Base-by-base conservation (phyloP, 2,113 vertebrate species). In the Chunga burmeisteri region DNA sequence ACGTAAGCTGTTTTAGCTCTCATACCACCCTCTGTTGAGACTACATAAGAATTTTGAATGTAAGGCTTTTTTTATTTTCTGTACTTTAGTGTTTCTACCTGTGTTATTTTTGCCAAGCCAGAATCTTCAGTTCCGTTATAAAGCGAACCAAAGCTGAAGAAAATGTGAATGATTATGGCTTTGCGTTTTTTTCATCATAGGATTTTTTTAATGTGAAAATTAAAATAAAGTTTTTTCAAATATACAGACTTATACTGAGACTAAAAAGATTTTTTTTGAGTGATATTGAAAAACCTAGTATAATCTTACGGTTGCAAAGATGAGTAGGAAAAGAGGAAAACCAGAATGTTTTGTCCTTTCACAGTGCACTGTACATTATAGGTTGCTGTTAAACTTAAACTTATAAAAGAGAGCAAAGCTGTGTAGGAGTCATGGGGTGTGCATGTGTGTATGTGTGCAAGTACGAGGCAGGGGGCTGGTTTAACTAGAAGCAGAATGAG, bases 401-500 rank as follows among this genome's bases (percentile, higher is more conserved):
- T 61, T n/a, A 15, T 30, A 46, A 25, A 74, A 66, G 53, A 68
- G 44, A 49, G 36, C 11, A 80, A 85, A 73, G 6, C 27, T 65
- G 23, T 42, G 17, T 17, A 15, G 38, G 67, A 68, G 16, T 22
- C 9, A 13, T 17, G 32, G 15, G 21, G 2, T 3, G 1, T 14
- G 25, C 7, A 4, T 8, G 22, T 19, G 4, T 38, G 21, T 30
- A 11, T 0, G 2, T 38, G 29, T 55, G 47, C 8, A 38, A 34
- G n/a, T 9, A 32, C 0, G 0, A 46, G 46, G 36, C 10, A 32
- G 25, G 4, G 8, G 7, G 2, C 13, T 87, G 23, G 72, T 38
- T 19, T 40, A 63, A 13, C n/a, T 36, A 30, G 50, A 63, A 63
- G 21, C 10, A 80, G 50, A 56, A 81, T 44, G 25, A 34, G 23